Evolutionary conservation across 2,888 invertebrate species (phyloP).

Genomic region (Desoria tigrina): DNA sequence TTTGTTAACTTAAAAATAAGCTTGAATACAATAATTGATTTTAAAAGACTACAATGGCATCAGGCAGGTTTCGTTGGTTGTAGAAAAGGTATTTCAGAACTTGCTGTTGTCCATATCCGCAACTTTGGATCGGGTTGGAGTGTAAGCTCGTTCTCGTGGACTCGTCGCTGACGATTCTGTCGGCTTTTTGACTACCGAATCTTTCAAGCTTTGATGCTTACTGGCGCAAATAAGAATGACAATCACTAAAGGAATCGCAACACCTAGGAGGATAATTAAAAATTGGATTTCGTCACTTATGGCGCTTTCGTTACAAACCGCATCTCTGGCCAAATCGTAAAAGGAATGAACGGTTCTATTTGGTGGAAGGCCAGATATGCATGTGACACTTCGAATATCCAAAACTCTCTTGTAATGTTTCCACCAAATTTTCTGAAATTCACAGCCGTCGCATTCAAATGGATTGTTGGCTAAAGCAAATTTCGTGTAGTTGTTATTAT

Average conservation of each 20-base stretch:
- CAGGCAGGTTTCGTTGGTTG: too few relatives aligned
- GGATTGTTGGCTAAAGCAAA: conserved; percentile 45
- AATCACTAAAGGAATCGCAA: conserved; percentile 37
- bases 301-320: conserved; percentile 30
- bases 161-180: background rate
- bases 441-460: conserved; percentile 48
- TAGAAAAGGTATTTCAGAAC: too few relatives aligned
- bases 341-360: conserved; percentile 21
- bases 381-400: conserved; percentile 48
- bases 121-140: conserved; percentile 35
- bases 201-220: conserved; percentile 23
- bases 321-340: conserved; percentile 33
- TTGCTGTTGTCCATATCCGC: conserved; percentile 38
- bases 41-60: too few relatives aligned
- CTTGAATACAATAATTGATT: too few relatives aligned
- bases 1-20: too few relatives aligned
- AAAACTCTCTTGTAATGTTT: conserved; percentile 41
- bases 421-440: conserved; percentile 47
- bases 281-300: conserved; percentile 39
- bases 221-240: conserved; percentile 31
- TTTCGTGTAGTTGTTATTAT: conserved; percentile 45
- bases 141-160: conserved; percentile 20
- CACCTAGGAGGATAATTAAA: conserved; percentile 38
- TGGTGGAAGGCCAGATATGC: conserved; percentile 18
- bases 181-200: background rate